Evolutionary conservation across 2,797 vertebrate genomes (phyloP).

Genomic region (Silurus lanzhouensis): DNA sequence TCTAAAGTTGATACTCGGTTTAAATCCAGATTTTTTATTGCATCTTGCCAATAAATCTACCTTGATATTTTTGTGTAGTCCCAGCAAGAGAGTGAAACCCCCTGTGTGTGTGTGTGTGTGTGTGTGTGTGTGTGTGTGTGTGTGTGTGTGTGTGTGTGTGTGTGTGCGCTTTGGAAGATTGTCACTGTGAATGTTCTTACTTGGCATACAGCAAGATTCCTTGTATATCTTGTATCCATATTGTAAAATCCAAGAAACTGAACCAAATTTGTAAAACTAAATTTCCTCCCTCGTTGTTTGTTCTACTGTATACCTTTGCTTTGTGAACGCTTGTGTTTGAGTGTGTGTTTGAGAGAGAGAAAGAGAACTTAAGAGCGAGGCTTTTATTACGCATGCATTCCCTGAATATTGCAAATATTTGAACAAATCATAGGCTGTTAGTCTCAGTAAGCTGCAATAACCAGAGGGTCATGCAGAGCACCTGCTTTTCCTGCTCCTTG

Average conservation of each 20-base stretch:
- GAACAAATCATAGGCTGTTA: conserved; percentile 32
- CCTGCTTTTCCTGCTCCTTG: conserved; percentile 31
- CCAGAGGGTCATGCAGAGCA: conserved; percentile 31
- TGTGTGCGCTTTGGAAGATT: background rate
- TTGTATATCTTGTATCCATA: background rate
- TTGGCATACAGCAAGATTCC: background rate
- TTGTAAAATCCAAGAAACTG: background rate
- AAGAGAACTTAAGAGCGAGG: background rate
- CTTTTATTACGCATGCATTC: conserved; percentile 21
- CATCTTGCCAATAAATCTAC: background rate
- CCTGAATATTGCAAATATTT: background rate
- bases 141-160: background rate
- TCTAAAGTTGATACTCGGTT: background rate
- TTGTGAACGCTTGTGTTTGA: background rate
- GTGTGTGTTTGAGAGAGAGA: background rate
- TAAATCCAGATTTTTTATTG: background rate
- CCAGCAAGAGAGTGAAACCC: background rate
- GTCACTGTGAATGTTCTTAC: background rate
- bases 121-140: background rate
- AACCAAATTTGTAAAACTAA: conserved; percentile 10
- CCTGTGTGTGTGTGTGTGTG: background rate
- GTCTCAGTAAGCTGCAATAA: conserved; percentile 42
- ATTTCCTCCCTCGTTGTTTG: background rate
- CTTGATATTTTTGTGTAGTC: background rate
- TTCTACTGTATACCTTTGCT: background rate